phyloP scores from a whole-genome alignment of 1,140 invertebrate genomes.

The Platyscapa corneri region DNA sequence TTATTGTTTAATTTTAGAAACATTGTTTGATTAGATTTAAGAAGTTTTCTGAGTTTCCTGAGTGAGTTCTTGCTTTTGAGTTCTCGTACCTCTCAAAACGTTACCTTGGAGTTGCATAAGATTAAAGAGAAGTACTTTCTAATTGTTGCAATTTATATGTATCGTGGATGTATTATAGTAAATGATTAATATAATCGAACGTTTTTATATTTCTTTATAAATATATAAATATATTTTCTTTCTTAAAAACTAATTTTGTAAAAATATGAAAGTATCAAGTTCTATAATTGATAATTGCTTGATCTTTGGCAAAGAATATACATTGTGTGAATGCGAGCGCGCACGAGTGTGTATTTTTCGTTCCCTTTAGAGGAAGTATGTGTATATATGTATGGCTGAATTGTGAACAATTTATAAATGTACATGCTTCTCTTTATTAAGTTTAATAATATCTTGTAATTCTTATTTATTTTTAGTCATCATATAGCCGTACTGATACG shows the following conservation, averaged over 20 bases:
- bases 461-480: background rate
- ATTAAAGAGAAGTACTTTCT: constrained; percentile 13
- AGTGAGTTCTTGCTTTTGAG: background rate
- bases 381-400: too few species aligned
- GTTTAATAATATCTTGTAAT: too few species aligned
- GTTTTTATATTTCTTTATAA: background rate
- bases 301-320: too few species aligned
- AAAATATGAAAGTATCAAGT: too few species aligned
- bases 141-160: background rate
- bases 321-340: too few species aligned
- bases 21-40: background rate
- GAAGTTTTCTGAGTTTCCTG: background rate
- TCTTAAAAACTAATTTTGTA: background rate
- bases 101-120: background rate
- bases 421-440: too few species aligned
- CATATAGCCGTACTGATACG: background rate
- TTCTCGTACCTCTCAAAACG: background rate
- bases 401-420: background rate
- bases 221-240: background rate
- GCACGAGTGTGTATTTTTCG: too few species aligned
- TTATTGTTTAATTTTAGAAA: background rate
- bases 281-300: too few species aligned
- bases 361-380: too few species aligned
- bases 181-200: background rate
- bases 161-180: background rate